Base-by-base conservation (phyloP, 2,888 invertebrate species). In the Leucophora obtusa region DNA sequence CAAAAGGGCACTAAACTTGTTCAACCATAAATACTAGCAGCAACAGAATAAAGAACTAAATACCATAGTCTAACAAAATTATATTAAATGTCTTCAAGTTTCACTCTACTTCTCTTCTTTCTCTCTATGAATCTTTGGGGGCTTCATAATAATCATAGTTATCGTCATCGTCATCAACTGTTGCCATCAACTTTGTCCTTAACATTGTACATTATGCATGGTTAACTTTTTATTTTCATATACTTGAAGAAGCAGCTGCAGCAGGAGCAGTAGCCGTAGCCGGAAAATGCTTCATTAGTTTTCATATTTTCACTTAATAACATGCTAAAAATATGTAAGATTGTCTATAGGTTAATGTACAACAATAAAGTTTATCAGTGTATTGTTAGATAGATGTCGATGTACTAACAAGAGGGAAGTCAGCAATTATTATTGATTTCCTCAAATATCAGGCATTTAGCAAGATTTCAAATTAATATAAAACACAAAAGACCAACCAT, bases 241-340 rank as follows among this genome's bases (percentile, higher is more conserved):
- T 56, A 53, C 1, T 33, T 38, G 4, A 17, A 18, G 24, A 24
- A 63, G 15, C n/a, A 51, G 51, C 10, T 60, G 53, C 43, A 65
- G 47, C 51, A 35, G 5, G 0, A 65, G 47, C 51, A 35, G 5
- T 0, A 47, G 60, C 6, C 9, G 54, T 4, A 21, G 14, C 21
- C 47, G 21, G 62, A 68, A 59, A 38, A 59, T 47, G 80, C 72
- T 69, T 70, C 77, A 81, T 74, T 77, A 74, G 73, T 21, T 74
- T 81, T 74, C 77, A 81, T 74, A 74, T 77, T 77, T 73, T 66
- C 24, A 58, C 51, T 70, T 74, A 77, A 77, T 71, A 74, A 33
- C 4, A 77, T 77, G 73, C 59, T 70, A 74, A 77, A n/a, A 81
- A 70, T 74, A 81, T 81, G 81, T 62, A 54, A 73, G 77, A 69